These are phyloP conservation scores for Calidris pugnax DNA, from an alignment of 2,113 vertebrate genomes.

Conservation along the genomic window DNA sequence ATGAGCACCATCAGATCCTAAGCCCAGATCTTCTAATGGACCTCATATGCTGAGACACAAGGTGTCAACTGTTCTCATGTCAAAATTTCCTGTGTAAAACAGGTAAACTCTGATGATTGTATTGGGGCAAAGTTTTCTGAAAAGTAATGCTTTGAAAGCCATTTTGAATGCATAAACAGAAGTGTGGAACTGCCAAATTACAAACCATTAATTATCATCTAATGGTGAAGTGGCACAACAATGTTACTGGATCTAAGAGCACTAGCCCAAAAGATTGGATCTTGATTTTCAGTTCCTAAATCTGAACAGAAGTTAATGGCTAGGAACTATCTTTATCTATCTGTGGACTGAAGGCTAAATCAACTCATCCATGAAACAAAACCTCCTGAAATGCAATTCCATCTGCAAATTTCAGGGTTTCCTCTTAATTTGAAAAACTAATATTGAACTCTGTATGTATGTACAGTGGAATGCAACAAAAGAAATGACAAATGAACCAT, in stretches of 20 bases:
- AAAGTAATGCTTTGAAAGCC: background rate
- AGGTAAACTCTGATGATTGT: background rate
- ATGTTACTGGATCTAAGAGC: background rate
- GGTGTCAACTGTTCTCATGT: background rate
- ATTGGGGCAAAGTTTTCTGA: background rate
- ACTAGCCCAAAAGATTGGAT: background rate
- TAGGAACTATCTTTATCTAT: background rate
- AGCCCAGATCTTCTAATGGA: background rate
- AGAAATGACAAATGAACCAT: background rate
- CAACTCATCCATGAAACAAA: background rate
- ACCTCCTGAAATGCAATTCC: background rate
- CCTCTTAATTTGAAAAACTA: background rate
- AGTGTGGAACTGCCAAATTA: background rate
- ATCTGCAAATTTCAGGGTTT: background rate
- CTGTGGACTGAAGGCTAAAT: background rate
- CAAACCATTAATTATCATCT: background rate
- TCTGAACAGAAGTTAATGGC: background rate
- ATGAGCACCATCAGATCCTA: background rate
- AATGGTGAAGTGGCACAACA: background rate
- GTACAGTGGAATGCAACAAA: background rate
- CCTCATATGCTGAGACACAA: background rate
- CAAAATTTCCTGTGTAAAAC: background rate
- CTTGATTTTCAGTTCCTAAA: background rate
- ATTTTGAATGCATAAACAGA: background rate
- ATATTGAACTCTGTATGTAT: background rate